phyloP scores from a whole-genome alignment of 2,888 invertebrate genomes.

The Drosophila prostipennis region DNA sequence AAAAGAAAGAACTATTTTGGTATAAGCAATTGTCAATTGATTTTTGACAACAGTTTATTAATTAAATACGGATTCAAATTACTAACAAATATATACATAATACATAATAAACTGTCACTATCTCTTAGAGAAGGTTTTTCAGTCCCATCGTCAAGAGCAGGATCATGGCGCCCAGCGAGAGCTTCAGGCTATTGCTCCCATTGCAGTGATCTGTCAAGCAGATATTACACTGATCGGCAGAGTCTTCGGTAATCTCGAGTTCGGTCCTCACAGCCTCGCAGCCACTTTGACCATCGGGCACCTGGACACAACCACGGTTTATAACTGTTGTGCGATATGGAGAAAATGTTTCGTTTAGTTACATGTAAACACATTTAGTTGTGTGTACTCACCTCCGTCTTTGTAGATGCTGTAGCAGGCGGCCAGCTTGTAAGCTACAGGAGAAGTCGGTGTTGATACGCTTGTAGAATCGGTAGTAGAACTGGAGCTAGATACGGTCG shows the following conservation, averaged over 20 bases:
- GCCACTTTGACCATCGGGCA: conserved; percentile 42
- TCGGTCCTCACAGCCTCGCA: conserved; percentile 53
- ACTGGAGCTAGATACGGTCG: background rate
- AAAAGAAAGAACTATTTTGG: too few species aligned
- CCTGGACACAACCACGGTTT: conserved; percentile 68
- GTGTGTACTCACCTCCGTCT: conserved; percentile 43
- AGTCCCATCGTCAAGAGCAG: conserved; percentile 53
- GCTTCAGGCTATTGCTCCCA: conserved; percentile 51
- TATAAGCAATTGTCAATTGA: background rate
- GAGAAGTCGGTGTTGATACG: background rate
- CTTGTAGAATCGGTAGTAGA: background rate
- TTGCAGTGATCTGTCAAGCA: conserved; percentile 72
- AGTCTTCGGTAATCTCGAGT: conserved; percentile 3
- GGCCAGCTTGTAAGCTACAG: conserved; percentile 8
- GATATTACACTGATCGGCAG: conserved; percentile 52
- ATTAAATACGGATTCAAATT: conserved; percentile 20
- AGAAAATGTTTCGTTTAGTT: background rate
- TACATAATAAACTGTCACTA: conserved; percentile 19
- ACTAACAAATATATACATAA: conserved; percentile 35
- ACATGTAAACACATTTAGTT: background rate
- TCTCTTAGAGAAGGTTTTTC: conserved; percentile 39
- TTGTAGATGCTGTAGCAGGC: conserved; percentile 69
- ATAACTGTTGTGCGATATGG: conserved; percentile 24
- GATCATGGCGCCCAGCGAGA: conserved; percentile 60
- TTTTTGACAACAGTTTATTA: conserved; percentile 3